These are phyloP conservation scores for Diploptera punctata DNA, from an alignment of 2,888 invertebrate genomes.

Conservation along the genomic window DNA sequence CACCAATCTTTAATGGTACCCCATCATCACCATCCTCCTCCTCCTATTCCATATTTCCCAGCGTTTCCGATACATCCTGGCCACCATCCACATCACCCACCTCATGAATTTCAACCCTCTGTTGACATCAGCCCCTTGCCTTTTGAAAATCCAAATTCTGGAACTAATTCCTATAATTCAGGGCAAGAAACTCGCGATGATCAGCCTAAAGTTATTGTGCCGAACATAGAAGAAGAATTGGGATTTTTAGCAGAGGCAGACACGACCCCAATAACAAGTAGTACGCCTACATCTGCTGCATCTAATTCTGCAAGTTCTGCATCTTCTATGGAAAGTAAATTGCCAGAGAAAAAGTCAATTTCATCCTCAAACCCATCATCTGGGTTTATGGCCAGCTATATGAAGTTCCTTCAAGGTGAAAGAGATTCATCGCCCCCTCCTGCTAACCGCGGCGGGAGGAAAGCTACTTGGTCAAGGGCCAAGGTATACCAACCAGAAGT, in stretches of 20 bases:
- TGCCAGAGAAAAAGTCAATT: slow-evolving; percentile 64
- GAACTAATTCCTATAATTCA: slow-evolving; percentile 32
- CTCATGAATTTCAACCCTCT: slow-evolving; percentile 68
- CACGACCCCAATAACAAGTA: slow-evolving; percentile 40
- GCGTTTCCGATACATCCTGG: slow-evolving; percentile 73
- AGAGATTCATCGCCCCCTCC: slow-evolving; percentile 83
- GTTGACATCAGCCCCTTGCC: slow-evolving; percentile 69
- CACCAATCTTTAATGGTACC: slow-evolving; percentile 71
- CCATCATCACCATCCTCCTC: slow-evolving; percentile 67
- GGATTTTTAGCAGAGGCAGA: slow-evolving; percentile 72
- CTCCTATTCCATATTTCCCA: slow-evolving; percentile 75
- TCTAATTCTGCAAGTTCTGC: slow-evolving; percentile 61
- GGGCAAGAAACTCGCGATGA: slow-evolving; percentile 59
- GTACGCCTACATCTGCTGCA: slow-evolving; percentile 56
- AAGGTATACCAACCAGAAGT: slow-evolving; percentile 45
- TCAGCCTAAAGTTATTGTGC: slow-evolving; percentile 84
- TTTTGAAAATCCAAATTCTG: slow-evolving; percentile 65
- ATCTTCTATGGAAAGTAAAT: slow-evolving; percentile 38
- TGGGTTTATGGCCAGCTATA: slow-evolving; percentile 87
- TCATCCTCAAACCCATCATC: slow-evolving; percentile 65
- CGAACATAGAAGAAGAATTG: slow-evolving; percentile 88
- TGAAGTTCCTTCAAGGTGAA: slow-evolving; percentile 85
- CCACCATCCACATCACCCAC: slow-evolving; percentile 63
- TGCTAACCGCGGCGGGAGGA: slow-evolving; percentile 68
- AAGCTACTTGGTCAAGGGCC: slow-evolving; percentile 68